Evolutionary conservation across 2,888 invertebrate genomes (phyloP).

Genomic region (Drymonia ruficornis): DNA sequence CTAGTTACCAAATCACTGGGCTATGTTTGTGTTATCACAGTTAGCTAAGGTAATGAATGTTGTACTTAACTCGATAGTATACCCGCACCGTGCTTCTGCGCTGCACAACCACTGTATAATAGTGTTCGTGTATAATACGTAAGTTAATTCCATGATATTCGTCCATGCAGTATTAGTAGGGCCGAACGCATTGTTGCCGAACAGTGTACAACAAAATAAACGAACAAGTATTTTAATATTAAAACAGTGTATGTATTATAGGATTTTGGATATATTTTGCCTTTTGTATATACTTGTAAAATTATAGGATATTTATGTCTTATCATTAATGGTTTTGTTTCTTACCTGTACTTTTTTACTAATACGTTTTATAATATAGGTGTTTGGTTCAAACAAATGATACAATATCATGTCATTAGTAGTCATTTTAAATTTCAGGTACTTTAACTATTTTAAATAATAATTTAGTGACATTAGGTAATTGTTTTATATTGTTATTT

Average conservation of each 20-base stretch:
- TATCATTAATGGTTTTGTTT: slow-evolving; percentile 70
- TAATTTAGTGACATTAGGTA: slow-evolving; percentile 29
- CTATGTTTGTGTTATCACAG: neutral
- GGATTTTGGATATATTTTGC: slow-evolving; percentile 71
- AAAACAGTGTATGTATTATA: slow-evolving; percentile 62
- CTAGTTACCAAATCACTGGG: neutral
- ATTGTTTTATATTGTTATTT: slow-evolving; percentile 34
- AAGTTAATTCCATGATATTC: slow-evolving; percentile 46
- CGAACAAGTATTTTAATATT: slow-evolving; percentile 73
- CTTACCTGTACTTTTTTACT: slow-evolving; percentile 53
- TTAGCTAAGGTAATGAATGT: slow-evolving; percentile 38
- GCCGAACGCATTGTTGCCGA: slow-evolving; percentile 46
- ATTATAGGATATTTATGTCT: slow-evolving; percentile 70
- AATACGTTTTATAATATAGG: slow-evolving; percentile 36
- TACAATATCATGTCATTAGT: slow-evolving; percentile 40
- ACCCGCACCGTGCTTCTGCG: slow-evolving; percentile 72
- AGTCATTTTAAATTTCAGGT: slow-evolving; percentile 32
- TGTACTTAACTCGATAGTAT: slow-evolving; percentile 61
- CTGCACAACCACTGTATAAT: slow-evolving; percentile 52
- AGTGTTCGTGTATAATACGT: slow-evolving; percentile 53
- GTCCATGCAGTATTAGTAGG: slow-evolving; percentile 69
- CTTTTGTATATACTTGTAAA: slow-evolving; percentile 81
- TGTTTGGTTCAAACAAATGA: slow-evolving; percentile 46
- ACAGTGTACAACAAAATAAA: slow-evolving; percentile 51
- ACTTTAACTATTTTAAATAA: slow-evolving; percentile 28